Base-by-base conservation (phyloP, 2,888 invertebrate genomes). In the Urechis unicinctus region DNA sequence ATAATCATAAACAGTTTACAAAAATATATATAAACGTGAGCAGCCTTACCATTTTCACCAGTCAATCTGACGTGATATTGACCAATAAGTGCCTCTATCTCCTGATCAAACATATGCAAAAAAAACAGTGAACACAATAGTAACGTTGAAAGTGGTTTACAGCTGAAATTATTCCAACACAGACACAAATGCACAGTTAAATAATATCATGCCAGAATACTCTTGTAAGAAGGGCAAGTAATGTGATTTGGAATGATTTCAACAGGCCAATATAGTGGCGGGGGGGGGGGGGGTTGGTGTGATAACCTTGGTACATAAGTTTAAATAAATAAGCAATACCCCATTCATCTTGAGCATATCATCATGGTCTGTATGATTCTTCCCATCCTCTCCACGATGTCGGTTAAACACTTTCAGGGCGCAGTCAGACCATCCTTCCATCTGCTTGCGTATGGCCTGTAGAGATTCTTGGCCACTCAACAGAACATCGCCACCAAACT, bases 1-100 rank as follows among this genome's bases (percentile, higher is more conserved):
- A n/a, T n/a, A n/a, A n/a, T n/a, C n/a, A n/a, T n/a, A n/a, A n/a
- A n/a, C n/a, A n/a, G n/a, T n/a, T n/a, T n/a, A n/a, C n/a, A n/a
- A n/a, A n/a, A n/a, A n/a, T n/a, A n/a, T 9, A 30, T 22, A 31
- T n/a, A 50, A 36, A 50, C 9, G 9, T 2, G 21, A 26, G 26
- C 26, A 6, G n/a, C 58, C 66, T 60, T 42, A 74, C 77, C 78
- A 65, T 78, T 78, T 56, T 78, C 78, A 57, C 78, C 78, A 24
- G 73, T 75, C 22, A 75, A 63, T 53, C 77, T 65, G 48, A 74
- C 67, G 22, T 70, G 68, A 53, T 72, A 75, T 61, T 78, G 76
- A 29, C 61, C 62, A 31, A 74, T 57, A 42, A 76, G 51, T n/a
- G 62, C 61, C 36, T 72, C 72, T 3, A 76, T 66, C 50, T 68